Percentiles rank a stretch among this genome's conserved stretches.
These are phyloP conservation scores for Oscheius onirici DNA, from an alignment of 2,888 invertebrate species.

Conservation along the genomic window DNA sequence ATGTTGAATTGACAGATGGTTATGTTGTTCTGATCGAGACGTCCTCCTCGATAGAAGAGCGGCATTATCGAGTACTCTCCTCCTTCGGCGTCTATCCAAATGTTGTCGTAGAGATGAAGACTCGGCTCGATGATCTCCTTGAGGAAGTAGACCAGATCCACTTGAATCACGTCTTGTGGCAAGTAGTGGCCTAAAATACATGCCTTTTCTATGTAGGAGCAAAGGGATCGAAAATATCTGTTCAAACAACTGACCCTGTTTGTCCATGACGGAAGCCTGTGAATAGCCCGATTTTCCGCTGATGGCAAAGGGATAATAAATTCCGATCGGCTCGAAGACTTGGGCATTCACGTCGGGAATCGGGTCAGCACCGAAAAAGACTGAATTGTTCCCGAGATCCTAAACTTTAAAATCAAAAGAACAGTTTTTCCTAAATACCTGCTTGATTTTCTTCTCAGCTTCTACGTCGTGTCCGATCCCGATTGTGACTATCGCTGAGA, in stretches of 20 bases:
- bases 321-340: constrained; percentile 10
- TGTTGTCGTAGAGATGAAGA: not conserved
- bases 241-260: constrained; percentile 2
- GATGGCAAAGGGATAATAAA: constrained; percentile 19
- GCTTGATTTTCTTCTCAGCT: constrained; percentile 13
- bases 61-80: constrained; percentile 25
- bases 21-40: constrained; percentile 11
- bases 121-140: constrained; percentile 6
- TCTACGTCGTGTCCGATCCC: constrained; percentile 16
- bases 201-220: no score
- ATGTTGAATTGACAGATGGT: constrained; percentile 31
- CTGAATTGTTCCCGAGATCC: constrained; percentile 6
- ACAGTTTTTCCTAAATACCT: not conserved
- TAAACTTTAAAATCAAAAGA: not conserved
- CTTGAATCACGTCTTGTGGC: not conserved
- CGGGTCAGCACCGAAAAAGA: constrained; percentile 27
- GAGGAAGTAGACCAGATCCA: constrained; percentile 19
- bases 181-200: constrained; percentile 6
- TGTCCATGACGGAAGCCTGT: constrained; percentile 6
- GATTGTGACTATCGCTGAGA: constrained; percentile 2
- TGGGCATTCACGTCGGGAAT: not conserved
- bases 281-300: constrained; percentile 16
- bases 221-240: no score
- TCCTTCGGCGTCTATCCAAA: constrained; percentile 33
- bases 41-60: constrained; percentile 2